Evolutionary conservation across 2,888 invertebrate species (phyloP).

Genomic region (Cynaeus angustus): DNA sequence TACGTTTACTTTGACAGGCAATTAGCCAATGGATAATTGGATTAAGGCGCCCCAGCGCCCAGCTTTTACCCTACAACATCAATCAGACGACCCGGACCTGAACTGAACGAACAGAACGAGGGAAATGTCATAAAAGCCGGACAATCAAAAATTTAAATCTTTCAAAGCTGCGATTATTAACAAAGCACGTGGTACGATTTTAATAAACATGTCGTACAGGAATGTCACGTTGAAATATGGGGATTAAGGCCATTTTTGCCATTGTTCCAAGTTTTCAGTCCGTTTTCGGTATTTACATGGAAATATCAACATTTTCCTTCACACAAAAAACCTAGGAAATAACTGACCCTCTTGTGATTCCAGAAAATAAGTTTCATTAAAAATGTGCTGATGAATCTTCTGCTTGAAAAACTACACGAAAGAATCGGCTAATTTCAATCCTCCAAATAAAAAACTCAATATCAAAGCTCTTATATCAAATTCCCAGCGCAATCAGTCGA

Average conservation of each 20-base stretch:
- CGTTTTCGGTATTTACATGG: too few relatives aligned
- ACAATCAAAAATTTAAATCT: constrained; percentile 19
- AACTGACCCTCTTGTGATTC: too few relatives aligned
- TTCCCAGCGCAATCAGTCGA: constrained; percentile 27
- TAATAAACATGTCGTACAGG: constrained; percentile 1
- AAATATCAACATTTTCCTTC: too few relatives aligned
- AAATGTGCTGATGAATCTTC: too few relatives aligned
- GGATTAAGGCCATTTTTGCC: too few relatives aligned
- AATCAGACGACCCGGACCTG: constrained; percentile 31
- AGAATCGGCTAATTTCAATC: constrained; percentile 15
- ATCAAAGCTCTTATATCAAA: constrained; percentile 35
- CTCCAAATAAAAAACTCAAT: constrained; percentile 27
- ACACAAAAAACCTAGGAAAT: too few relatives aligned
- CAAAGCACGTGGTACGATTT: neutral
- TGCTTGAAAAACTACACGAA: too few relatives aligned
- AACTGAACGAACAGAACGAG: neutral
- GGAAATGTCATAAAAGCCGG: constrained; percentile 28
- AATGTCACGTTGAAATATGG: too few relatives aligned
- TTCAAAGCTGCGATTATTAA: constrained; percentile 7
- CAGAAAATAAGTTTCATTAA: too few relatives aligned
- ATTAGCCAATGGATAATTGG: constrained; percentile 48
- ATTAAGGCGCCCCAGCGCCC: constrained; percentile 46
- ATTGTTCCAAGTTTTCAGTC: too few relatives aligned
- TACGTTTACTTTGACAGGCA: constrained; percentile 47
- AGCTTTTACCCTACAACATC: constrained; percentile 32